Evolutionary conservation across 2,888 invertebrate species (phyloP), one percentile per base, ranked within the genome.

Genomic region (Drosophila suboccidentalis): DNA sequence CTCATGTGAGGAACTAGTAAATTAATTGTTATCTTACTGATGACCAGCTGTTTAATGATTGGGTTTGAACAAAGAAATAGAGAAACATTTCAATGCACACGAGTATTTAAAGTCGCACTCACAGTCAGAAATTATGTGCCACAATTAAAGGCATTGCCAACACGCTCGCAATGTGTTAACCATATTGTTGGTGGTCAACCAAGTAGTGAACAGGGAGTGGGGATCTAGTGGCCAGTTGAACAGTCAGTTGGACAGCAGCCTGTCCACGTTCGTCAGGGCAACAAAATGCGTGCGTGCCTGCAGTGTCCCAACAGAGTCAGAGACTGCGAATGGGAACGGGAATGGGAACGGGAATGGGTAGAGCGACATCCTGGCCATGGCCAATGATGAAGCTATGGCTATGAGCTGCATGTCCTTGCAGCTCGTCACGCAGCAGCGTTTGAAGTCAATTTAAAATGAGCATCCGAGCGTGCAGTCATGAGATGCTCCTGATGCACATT

Each of bases 401-500:
- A 8, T 36, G 36, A 39, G n/a, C 10, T 77, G 57, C 78, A 70
- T 82, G 84, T 75, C 78, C 89, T 88, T 80, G 83, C 88, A 75
- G 85, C 79, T 71, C 82, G 80, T 89, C 90, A 88, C 90, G 87
- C 82, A 89, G 83, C 81, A 88, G 80, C 89, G 86, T 89, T 89
- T 87, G 87, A 89, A 87, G 87, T 87, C 87, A 87, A 87, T 89
- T 87, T 87, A 83, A 89, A 87, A 89, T 88, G 83, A 88, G 90
- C 88, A 87, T 77, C 75, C 83, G 87, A 83, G 90, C 87, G 87
- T 89, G 86, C 90, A 82, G 80, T 77, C 89, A 85, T 90, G 90
- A 81, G 87, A 81, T 83, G 88, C 72, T 66, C 80, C 54, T 64
- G 66, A 17, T 53, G 53, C 61, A 44, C 62, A 60, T 59, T 66